These are phyloP conservation scores for Lasius platythorax DNA, from an alignment of 2,888 invertebrate species.

Conservation along the genomic window DNA sequence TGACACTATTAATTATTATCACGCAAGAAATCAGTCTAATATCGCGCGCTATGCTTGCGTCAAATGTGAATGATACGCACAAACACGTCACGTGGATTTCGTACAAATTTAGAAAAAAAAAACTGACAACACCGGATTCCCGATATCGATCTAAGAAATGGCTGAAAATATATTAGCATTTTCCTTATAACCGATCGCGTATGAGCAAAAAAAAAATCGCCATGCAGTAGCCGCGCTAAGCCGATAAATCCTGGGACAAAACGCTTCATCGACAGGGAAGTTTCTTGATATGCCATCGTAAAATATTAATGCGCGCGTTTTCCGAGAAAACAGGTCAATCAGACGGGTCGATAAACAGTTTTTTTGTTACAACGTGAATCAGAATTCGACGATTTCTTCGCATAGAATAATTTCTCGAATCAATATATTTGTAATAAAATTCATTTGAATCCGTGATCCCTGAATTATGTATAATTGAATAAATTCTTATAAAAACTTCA, in stretches of 20 bases:
- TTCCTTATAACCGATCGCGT: not conserved
- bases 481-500: not conserved
- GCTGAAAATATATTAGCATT: conserved; percentile 42
- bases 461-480: not conserved
- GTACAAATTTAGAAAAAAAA: conserved; percentile 53
- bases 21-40: conserved; percentile 44
- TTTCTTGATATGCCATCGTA: not conserved
- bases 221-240: not conserved
- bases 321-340: conserved; percentile 34
- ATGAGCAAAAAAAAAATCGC: conserved; percentile 30
- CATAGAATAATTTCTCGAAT: not conserved
- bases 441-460: not conserved
- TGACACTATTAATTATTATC: conserved; percentile 61
- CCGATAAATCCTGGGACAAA: conserved; percentile 11
- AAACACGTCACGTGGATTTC: conserved; percentile 54
- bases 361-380: not conserved
- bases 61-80: conserved; percentile 64
- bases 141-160: conserved; percentile 44
- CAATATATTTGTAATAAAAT: not conserved
- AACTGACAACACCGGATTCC: conserved; percentile 65
- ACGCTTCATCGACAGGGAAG: not conserved
- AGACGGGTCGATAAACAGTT: conserved; percentile 1
- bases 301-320: conserved; percentile 17
- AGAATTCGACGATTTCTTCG: conserved; percentile 1
- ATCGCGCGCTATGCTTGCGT: conserved; percentile 61